These are phyloP conservation scores for Saccostrea cuccullata DNA, from an alignment of 1,140 invertebrate species.

Conservation along the genomic window DNA sequence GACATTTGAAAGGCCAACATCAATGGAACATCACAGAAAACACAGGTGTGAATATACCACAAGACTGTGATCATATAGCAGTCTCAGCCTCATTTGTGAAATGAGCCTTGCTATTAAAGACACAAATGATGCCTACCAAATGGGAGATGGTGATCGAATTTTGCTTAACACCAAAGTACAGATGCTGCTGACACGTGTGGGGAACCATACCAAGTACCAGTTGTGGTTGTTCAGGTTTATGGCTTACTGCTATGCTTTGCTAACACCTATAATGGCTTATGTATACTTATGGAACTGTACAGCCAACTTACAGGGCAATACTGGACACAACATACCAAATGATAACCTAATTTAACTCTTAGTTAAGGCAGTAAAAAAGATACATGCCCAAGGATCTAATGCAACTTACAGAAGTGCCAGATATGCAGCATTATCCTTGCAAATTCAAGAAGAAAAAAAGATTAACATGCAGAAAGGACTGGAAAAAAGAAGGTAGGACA, in stretches of 20 bases:
- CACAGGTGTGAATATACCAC: not conserved
- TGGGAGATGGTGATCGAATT: constrained; percentile 46
- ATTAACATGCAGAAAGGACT: too few relatives aligned
- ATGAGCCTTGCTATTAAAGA: constrained; percentile 49
- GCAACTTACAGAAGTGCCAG: too few relatives aligned
- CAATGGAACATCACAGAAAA: not conserved
- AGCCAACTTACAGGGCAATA: too few relatives aligned
- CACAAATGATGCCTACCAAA: constrained; percentile 43
- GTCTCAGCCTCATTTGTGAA: constrained; percentile 50
- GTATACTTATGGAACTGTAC: too few relatives aligned
- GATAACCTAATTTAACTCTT: too few relatives aligned
- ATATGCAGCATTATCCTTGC: too few relatives aligned
- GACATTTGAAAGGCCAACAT: constrained; percentile 22
- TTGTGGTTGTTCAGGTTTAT: constrained; percentile 44
- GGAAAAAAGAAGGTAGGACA: too few relatives aligned
- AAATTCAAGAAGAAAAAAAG: too few relatives aligned
- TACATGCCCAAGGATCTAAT: too few relatives aligned
- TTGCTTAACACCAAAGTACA: constrained; percentile 42
- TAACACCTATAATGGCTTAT: not conserved
- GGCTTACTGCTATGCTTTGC: not conserved
- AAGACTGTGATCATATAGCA: constrained; percentile 3
- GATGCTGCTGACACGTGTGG: constrained; percentile 39
- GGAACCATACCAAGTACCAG: constrained; percentile 45
- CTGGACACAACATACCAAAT: too few relatives aligned
- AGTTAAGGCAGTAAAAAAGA: too few relatives aligned